Evolutionary conservation across 2,888 invertebrate genomes (phyloP), one percentile per base, ranked within the genome.

Genomic region (Petrolisthes manimaculis): DNA sequence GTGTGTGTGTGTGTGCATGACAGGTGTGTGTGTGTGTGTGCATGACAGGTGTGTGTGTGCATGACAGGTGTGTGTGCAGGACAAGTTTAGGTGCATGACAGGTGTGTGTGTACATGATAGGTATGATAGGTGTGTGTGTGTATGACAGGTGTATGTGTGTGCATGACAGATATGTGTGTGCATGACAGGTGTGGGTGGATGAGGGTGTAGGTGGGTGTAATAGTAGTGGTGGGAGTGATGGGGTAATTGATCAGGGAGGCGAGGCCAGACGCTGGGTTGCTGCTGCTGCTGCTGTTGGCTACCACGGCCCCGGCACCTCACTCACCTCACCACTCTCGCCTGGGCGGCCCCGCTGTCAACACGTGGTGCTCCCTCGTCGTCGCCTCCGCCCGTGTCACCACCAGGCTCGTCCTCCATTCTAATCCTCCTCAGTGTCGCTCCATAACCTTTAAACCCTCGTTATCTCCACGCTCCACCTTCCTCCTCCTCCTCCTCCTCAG

Each of bases 161-260:
- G 61, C 21, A 67, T 67, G 14, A 4, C 4, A 67, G 81, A 0
- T 56, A 37, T 24, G 14, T n/a, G 51, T 67, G 9, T 83, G 75
- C 55, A 24, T 75, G 37, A 55, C 21, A 21, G 83, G 75, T 75
- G 74, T 75, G n/a, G 24, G 55, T 75, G n/a, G 9, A 12, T 18
- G 18, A 9, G 21, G 53, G 54, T 79, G 83, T 83, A 55, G 55
- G 21, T 67, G 69, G 24, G 67, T 82, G 82, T 82, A 56, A 55
- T 54, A 9, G 83, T 53, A 51, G 67, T 71, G 24, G 77, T 24
- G 80, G 75, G 84, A 74, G 74, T 81, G 88, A 84, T 69, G 88
- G 84, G 69, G 88, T 84, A 88, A 88, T 84, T 88, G 88, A 88
- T 88, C 84, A 88, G 88, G 84, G 84, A 84, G 81, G 83, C 84